Evolutionary conservation across 2,797 vertebrate genomes (phyloP).

Genomic region (Dromococcyx pavoninus): DNA sequence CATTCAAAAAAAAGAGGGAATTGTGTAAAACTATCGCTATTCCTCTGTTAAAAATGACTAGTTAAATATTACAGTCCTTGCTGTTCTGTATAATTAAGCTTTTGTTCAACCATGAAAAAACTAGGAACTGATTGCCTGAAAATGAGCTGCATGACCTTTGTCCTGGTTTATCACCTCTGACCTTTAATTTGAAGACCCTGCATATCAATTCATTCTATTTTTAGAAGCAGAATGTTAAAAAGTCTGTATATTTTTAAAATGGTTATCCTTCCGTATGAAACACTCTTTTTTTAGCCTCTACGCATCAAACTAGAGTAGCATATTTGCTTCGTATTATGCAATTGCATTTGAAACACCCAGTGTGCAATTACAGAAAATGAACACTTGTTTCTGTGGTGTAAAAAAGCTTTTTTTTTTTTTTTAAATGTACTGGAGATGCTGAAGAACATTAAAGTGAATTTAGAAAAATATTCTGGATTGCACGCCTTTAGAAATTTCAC

Average conservation of each 20-base stretch:
- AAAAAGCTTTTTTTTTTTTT: neutral
- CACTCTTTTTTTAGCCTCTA: neutral
- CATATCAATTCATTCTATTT: conserved; percentile 77
- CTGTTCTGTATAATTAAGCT: conserved; percentile 75
- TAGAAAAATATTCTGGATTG: neutral
- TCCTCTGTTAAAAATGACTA: conserved; percentile 23
- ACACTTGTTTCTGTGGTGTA: neutral
- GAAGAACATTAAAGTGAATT: neutral
- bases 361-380: conserved; percentile 11
- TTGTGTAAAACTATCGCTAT: neutral
- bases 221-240: conserved; percentile 70
- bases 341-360: neutral
- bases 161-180: conserved; percentile 79
- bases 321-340: neutral
- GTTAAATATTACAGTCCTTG: conserved; percentile 58
- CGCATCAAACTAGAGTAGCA: neutral
- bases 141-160: conserved; percentile 79
- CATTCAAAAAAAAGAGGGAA: conserved; percentile 14
- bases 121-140: conserved; percentile 75
- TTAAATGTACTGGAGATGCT: neutral
- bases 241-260: conserved; percentile 31
- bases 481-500: neutral
- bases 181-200: conserved; percentile 79
- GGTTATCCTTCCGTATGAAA: neutral
- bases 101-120: conserved; percentile 77